Percentiles rank a stretch among this genome's conserved stretches.
Evolutionary conservation across 2,113 vertebrate genomes (phyloP).

Genomic region (Cheilinus undulatus): DNA sequence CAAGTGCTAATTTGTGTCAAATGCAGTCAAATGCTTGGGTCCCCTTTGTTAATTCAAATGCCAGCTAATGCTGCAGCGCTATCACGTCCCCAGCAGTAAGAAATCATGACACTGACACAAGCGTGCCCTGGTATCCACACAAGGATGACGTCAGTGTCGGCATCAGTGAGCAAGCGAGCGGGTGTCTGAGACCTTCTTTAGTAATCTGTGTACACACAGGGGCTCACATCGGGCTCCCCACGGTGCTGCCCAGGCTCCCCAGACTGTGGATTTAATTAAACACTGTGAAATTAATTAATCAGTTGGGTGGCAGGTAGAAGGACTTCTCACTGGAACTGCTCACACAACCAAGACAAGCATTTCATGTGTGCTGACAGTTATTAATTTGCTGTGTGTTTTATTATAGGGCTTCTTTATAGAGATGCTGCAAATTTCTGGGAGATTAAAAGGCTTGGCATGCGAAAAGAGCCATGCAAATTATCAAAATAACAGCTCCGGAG

Average conservation of each 20-base stretch:
- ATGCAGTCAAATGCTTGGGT: conserved; percentile 41
- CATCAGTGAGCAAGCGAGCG: conserved; percentile 82
- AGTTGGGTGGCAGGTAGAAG: conserved; percentile 78
- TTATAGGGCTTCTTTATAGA: conserved; percentile 66
- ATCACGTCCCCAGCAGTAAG: conserved; percentile 55
- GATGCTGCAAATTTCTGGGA: conserved; percentile 58
- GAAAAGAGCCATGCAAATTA: conserved; percentile 76
- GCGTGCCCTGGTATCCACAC: conserved; percentile 86
- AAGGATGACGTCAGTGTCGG: conserved; percentile 85
- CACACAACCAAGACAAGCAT: conserved; percentile 74
- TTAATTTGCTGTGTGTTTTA: conserved; percentile 77
- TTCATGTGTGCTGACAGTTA: conserved; percentile 76
- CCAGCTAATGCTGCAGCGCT: conserved; percentile 44
- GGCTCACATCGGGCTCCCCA: conserved; percentile 64
- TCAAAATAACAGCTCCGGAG: conserved; percentile 77
- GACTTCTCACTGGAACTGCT: conserved; percentile 74
- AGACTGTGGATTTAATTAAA: conserved; percentile 86
- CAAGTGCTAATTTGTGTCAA: conserved; percentile 36
- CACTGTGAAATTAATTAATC: conserved; percentile 85
- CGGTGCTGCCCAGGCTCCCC: conserved; percentile 69
- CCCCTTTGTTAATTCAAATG: conserved; percentile 50
- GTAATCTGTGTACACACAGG: conserved; percentile 70
- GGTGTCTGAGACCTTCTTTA: conserved; percentile 68
- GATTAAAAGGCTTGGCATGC: conserved; percentile 63
- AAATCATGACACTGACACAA: conserved; percentile 82